Evolutionary conservation across 2,888 invertebrate species (phyloP).

Genomic region (Lordiphosa andalusiaca): DNA sequence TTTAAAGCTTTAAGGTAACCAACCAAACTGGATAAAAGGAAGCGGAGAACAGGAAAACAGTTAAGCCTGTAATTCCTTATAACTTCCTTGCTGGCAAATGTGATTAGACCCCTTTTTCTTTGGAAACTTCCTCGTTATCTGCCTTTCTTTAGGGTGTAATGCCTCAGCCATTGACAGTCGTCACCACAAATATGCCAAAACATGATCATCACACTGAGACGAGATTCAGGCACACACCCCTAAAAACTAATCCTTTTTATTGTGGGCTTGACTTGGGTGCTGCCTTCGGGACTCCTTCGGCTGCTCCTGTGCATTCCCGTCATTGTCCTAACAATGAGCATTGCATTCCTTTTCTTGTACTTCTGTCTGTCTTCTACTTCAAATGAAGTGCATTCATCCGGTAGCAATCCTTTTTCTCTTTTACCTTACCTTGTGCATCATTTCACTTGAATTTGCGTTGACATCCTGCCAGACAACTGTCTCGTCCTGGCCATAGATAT

Average conservation of each 20-base stretch:
- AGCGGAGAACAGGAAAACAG: background rate
- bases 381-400: slow-evolving; percentile 76
- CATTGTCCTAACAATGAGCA: slow-evolving; percentile 56
- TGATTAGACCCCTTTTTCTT: slow-evolving; percentile 9
- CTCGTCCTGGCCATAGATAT: slow-evolving; percentile 29
- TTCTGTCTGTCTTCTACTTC: slow-evolving; percentile 54
- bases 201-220: slow-evolving; percentile 54
- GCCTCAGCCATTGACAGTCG: slow-evolving; percentile 7
- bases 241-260: slow-evolving; percentile 48
- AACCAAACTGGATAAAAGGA: too few relatives aligned
- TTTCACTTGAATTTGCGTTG: slow-evolving; percentile 69
- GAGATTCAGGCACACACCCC: slow-evolving; percentile 28
- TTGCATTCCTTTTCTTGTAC: slow-evolving; percentile 38
- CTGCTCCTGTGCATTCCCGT: slow-evolving; percentile 36
- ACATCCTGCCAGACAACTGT: slow-evolving; percentile 49
- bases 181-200: slow-evolving; percentile 67
- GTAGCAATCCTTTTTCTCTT: slow-evolving; percentile 63
- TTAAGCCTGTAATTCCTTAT: background rate
- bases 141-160: slow-evolving; percentile 2
- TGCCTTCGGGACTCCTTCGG: slow-evolving; percentile 19
- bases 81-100: slow-evolving; percentile 2
- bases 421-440: slow-evolving; percentile 54
- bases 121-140: slow-evolving; percentile 3
- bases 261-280: slow-evolving; percentile 44
- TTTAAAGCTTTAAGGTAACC: background rate